A percentile compares a stretch with the other conserved stretches of the same genome.
Evolutionary conservation across 2,888 invertebrate species (phyloP).

Genomic region (Biston stratarius): DNA sequence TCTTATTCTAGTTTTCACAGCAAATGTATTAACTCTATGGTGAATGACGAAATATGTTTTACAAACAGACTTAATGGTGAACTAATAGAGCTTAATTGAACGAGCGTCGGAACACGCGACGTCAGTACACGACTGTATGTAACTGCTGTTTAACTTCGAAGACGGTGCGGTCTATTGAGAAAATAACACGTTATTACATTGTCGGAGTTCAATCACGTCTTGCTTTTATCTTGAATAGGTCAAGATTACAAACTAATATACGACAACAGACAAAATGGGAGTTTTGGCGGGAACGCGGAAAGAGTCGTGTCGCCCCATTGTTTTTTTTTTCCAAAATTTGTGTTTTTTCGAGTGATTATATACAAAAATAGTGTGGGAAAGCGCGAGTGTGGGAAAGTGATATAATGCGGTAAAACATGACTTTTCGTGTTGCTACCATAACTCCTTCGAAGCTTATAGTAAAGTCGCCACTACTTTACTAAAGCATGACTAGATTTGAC

Average conservation of each 20-base stretch:
- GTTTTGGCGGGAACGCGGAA: no score
- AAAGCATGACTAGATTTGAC: no score
- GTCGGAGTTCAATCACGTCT: constrained; percentile 13
- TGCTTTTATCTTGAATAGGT: constrained; percentile 5
- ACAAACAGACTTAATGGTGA: constrained; percentile 49
- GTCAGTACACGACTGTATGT: constrained; percentile 18
- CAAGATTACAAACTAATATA: not conserved
- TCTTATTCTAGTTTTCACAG: constrained; percentile 22
- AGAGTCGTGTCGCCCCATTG: no score
- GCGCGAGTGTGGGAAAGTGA: no score
- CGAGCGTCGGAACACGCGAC: constrained; percentile 49
- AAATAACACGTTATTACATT: constrained; percentile 28
- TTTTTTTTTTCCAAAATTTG: no score
- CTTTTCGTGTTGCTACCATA: no score
- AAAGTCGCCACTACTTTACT: no score
- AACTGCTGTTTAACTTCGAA: constrained; percentile 37
- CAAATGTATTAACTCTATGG: constrained; percentile 14
- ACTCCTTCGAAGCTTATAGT: no score
- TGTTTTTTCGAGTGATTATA: no score
- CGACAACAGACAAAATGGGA: no score
- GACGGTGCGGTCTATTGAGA: constrained; percentile 23
- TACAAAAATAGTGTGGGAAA: no score
- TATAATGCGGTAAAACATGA: no score
- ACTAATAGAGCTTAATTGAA: constrained; percentile 62
- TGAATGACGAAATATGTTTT: constrained; percentile 43